Evolutionary conservation across 1,140 invertebrate genomes (phyloP).

Genomic region (Pararge aegeria): DNA sequence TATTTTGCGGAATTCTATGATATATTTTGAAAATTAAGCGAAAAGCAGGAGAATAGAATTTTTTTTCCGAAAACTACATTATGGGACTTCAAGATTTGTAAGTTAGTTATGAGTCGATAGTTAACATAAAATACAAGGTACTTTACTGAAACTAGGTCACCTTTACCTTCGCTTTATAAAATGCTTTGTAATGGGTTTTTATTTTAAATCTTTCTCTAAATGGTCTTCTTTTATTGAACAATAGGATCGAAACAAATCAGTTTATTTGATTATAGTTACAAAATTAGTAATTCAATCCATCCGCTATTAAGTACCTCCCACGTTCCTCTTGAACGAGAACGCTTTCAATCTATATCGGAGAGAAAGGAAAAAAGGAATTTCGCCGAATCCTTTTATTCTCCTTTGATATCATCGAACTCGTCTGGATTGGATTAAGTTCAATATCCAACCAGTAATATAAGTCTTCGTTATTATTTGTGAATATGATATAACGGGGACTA

Average conservation of each 20-base stretch:
- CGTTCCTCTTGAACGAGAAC: neutral
- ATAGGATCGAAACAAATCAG: neutral
- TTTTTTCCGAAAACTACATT: no score
- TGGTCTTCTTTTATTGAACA: no score
- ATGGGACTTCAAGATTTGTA: no score
- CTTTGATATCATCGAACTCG: constrained; percentile 2
- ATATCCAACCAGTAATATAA: neutral
- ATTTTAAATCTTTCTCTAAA: no score
- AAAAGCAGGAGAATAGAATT: no score
- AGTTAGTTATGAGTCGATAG: no score
- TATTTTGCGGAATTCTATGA: no score
- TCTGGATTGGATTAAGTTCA: constrained; percentile 2
- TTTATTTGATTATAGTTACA: neutral
- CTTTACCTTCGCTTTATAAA: no score
- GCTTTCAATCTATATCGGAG: constrained; percentile 1
- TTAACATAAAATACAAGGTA: no score
- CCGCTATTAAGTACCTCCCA: neutral
- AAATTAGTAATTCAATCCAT: neutral
- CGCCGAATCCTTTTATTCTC: constrained; percentile 1
- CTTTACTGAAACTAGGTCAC: no score
- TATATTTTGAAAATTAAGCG: no score
- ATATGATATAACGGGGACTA: neutral
- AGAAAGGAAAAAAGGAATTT: neutral
- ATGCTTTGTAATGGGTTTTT: no score
- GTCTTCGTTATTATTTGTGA: neutral